Evolutionary conservation across 2,888 invertebrate genomes (phyloP), one percentile per base, ranked within the genome.

Genomic region (Napeogenes inachia): DNA sequence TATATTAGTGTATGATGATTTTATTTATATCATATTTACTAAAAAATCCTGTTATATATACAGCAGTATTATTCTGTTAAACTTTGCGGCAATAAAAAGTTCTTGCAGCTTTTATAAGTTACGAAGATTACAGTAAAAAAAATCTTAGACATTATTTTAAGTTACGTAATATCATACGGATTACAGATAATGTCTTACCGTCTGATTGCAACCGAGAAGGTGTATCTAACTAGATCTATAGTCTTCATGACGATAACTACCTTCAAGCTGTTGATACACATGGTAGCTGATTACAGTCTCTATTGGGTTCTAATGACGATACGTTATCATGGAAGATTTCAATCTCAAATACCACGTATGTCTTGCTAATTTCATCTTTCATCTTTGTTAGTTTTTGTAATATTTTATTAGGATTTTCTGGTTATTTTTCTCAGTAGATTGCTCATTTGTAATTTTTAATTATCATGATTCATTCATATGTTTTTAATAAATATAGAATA

Each of bases 211-310:
- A 82, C 89, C 0, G 95, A 95, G 74, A 92, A 86, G 72, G 80
- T 85, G 1, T 90, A 92, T 65, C 73, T 95, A 8, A 81, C 82
- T 45, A 80, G 89, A 6, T 88, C 89, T 78, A 60, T 92, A 78
- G 80, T 93, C 81, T 92, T 95, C 67, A 90, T 96, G 78, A 73
- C 91, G 0, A 86, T 94, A 13, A 92, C 94, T 0, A 92, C 93
- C 0, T 84, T 95, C 63, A 96, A 97, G 77, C 86, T 97, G 13
- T 81, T 92, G 35, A 93, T 94, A 55, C 94, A 96, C 73, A 93
- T 97, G 76, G 82, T 93, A 30, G 92, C 94, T 2, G 97, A 98
- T 81, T 96, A 95, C 78, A 92, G 94, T 32, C 83, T 97, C 0
- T 96, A 92, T 77, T 96, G 96, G 94, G 88, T 97, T n/a, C 80